A percentile compares a stretch with the other conserved stretches of the same genome.
Evolutionary conservation across 2,797 vertebrate species (phyloP).

Genomic region (Epinephelus awoara): DNA sequence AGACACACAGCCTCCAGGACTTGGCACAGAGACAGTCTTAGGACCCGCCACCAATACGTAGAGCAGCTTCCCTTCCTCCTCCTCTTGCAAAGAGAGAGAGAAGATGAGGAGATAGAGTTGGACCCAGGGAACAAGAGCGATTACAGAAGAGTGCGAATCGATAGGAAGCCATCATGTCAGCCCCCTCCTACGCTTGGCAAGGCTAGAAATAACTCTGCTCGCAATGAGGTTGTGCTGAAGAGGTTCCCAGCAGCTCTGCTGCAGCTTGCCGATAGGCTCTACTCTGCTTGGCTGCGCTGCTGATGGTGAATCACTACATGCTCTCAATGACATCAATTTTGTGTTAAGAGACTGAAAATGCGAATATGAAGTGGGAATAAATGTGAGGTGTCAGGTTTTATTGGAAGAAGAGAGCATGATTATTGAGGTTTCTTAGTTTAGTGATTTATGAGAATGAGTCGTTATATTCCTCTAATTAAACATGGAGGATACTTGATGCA

Average conservation of each 20-base stretch:
- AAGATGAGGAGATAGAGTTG: constrained; percentile 59
- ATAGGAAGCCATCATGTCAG: constrained; percentile 85
- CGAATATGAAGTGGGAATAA: constrained; percentile 33
- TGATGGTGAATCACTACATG: constrained; percentile 68
- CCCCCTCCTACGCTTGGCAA: constrained; percentile 80
- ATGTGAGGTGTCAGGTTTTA: constrained; percentile 27
- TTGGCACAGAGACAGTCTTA: constrained; percentile 24
- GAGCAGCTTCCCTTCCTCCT: constrained; percentile 44
- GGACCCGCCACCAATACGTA: constrained; percentile 25
- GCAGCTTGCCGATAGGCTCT: constrained; percentile 59
- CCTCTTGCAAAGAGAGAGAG: constrained; percentile 39
- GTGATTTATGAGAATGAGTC: constrained; percentile 23
- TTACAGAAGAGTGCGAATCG: constrained; percentile 83
- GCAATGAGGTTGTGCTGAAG: constrained; percentile 78
- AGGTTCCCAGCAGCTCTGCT: constrained; percentile 78
- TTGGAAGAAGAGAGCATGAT: constrained; percentile 15
- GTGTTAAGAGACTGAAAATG: constrained; percentile 44
- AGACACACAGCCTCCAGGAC: constrained; percentile 30
- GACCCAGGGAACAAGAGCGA: constrained; percentile 71
- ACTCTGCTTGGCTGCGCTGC: constrained; percentile 53
- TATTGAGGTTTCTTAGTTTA: constrained; percentile 6
- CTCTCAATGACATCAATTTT: constrained; percentile 58
- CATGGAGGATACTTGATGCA: constrained; percentile 14
- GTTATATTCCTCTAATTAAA: constrained; percentile 28
- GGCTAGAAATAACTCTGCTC: constrained; percentile 83